phyloP scores from a whole-genome alignment of 35 echinoderm and acorn worm genomes.

The Ophioderma brevispina region DNA sequence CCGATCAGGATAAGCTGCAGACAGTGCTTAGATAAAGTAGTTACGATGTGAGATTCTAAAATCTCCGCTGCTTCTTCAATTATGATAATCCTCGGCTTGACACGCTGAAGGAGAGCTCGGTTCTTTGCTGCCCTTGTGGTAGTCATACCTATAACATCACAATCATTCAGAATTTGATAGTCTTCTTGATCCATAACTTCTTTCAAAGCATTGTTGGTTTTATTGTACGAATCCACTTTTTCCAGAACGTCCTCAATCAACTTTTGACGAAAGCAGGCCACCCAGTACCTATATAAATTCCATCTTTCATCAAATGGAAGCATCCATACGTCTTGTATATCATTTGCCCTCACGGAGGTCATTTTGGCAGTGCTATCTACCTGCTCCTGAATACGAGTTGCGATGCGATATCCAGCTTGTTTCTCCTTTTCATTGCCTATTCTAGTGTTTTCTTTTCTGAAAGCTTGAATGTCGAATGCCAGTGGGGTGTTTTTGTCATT shows the following conservation, averaged over 20 bases:
- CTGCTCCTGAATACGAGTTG: neutral
- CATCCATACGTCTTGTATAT: conserved; percentile 21
- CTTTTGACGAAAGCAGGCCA: conserved; percentile 3
- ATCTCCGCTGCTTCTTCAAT: conserved; percentile 94
- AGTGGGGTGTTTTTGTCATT: neutral
- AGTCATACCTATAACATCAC: conserved; percentile 82
- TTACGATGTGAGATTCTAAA: conserved; percentile 81
- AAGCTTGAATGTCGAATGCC: neutral
- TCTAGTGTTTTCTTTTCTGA: neutral
- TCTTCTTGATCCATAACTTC: conserved; percentile 79
- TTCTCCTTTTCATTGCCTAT: neutral
- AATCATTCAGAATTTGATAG: conserved; percentile 51
- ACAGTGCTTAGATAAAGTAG: conserved; percentile 65
- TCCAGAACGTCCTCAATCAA: conserved; percentile 8
- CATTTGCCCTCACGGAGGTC: neutral
- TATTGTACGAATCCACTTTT: neutral
- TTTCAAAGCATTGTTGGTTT: conserved; percentile 29
- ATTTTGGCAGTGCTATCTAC: neutral
- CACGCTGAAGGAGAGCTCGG: conserved; percentile 42
- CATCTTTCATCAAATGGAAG: conserved; percentile 47
- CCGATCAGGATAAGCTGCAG: conserved; percentile 80
- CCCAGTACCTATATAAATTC: conserved; percentile 83
- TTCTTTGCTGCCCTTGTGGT: conserved; percentile 71
- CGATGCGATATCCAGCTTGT: neutral
- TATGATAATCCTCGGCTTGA: conserved; percentile 65